Percentiles rank a stretch among this genome's conserved stretches.
These are phyloP conservation scores for Ophthalmolycus amberensis DNA, from an alignment of 2,113 vertebrate species.

Conservation along the genomic window DNA sequence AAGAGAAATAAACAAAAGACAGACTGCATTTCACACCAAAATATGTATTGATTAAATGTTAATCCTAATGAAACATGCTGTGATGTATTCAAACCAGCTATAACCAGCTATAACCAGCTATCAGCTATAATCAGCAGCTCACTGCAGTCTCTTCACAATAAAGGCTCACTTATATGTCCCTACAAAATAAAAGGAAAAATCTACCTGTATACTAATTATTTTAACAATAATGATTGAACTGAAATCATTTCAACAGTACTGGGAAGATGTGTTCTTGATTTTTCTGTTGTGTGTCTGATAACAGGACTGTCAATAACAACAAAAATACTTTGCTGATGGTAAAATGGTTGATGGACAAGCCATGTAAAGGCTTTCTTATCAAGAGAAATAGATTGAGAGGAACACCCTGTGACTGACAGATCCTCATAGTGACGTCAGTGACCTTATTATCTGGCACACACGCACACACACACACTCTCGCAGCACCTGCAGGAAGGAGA, in stretches of 20 bases:
- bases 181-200: neutral
- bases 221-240: neutral
- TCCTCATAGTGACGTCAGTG: no score
- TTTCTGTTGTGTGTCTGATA: neutral
- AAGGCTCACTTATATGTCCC: neutral
- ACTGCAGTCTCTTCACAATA: neutral
- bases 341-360: no score
- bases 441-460: neutral
- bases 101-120: no score
- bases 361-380: no score
- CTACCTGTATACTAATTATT: no score
- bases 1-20: neutral
- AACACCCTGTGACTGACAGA: no score
- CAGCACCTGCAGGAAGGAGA: constrained; percentile 83
- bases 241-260: neutral
- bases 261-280: neutral
- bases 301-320: neutral
- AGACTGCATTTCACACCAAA: no score
- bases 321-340: neutral
- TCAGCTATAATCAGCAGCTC: neutral
- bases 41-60: neutral
- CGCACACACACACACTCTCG: neutral
- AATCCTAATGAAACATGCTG: neutral
- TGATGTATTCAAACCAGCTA: neutral
- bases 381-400: no score